Evolutionary conservation across 2,888 invertebrate genomes (phyloP), one percentile per base, ranked within the genome.

Genomic region (Itoplectis maculator): DNA sequence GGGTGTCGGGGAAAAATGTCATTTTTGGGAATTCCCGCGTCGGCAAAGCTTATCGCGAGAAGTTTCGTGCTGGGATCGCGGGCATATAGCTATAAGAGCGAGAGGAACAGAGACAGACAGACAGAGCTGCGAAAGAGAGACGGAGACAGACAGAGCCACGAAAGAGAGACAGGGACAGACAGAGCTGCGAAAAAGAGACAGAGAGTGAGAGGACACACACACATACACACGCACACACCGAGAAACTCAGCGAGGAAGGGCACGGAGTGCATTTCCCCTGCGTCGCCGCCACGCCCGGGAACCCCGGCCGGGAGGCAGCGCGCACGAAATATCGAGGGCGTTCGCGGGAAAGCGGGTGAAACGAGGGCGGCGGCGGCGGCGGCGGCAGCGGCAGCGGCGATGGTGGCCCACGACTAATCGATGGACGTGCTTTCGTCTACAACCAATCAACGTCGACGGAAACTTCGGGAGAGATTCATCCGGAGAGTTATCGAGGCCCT

Each of bases 391-490:
- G 83, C 79, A n/a, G n/a, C n/a, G n/a, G 37, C 63, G 59, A 68
- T 78, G 78, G 72, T 76, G 73, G 83, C 79, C 69, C 74, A 59
- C 83, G 82, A 84, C 85, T 86, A 86, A 86, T 86, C 85, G 85
- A 86, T 86, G 85, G 83, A 86, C 85, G 85, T 86, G 85, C 84
- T 80, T 82, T 75, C 85, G 85, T 84, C 85, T 82, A 85, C 84
- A 77, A 82, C 82, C 82, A 82, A 82, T 82, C 82, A 82, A 82
- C 82, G 82, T 82, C 80, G 79, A 56, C 56, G 68, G 81, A 82
- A 82, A 84, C 79, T 86, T 84, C 23, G 73, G 66, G 80, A 75
- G 78, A 84, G 78, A 83, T 83, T 81, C 85, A 79, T 78, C 77
- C 65, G 76, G 75, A 80, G 83, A 84, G 79, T 84, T 86, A 84